Evolutionary conservation across 2,888 invertebrate genomes (phyloP).

Genomic region (Ectropis crepuscularia): DNA sequence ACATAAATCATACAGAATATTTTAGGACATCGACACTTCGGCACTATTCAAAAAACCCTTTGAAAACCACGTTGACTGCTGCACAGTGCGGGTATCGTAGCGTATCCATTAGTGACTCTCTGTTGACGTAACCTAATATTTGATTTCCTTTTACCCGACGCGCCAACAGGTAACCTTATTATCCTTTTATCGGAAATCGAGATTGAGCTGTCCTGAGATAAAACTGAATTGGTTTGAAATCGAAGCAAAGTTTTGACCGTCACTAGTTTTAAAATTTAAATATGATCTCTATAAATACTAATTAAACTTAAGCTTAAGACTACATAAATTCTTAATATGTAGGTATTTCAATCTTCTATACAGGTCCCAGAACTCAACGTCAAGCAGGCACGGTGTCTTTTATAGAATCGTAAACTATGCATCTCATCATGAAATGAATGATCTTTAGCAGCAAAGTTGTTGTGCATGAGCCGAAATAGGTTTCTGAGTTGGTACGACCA

Average conservation of each 20-base stretch:
- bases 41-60: background rate
- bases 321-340: background rate
- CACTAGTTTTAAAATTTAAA: too few species aligned
- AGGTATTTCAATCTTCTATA: background rate
- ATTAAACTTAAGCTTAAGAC: too few species aligned
- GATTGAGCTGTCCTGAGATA: conserved; percentile 32
- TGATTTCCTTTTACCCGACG: conserved; percentile 50
- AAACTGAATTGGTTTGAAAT: conserved; percentile 18
- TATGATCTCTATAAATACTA: too few species aligned
- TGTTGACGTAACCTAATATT: conserved; percentile 57
- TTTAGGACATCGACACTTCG: background rate
- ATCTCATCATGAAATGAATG: too few species aligned
- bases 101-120: conserved; percentile 55
- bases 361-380: too few species aligned
- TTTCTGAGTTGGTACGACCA: too few species aligned
- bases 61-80: background rate
- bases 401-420: background rate
- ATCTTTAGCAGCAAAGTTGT: too few species aligned
- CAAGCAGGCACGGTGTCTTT: too few species aligned
- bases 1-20: background rate
- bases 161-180: conserved; percentile 49
- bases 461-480: too few species aligned
- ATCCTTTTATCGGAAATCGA: conserved; percentile 47
- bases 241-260: conserved; percentile 12
- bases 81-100: conserved; percentile 8